phyloP scores from a whole-genome alignment of 2,888 invertebrate genomes.

The Unio delphinus region DNA sequence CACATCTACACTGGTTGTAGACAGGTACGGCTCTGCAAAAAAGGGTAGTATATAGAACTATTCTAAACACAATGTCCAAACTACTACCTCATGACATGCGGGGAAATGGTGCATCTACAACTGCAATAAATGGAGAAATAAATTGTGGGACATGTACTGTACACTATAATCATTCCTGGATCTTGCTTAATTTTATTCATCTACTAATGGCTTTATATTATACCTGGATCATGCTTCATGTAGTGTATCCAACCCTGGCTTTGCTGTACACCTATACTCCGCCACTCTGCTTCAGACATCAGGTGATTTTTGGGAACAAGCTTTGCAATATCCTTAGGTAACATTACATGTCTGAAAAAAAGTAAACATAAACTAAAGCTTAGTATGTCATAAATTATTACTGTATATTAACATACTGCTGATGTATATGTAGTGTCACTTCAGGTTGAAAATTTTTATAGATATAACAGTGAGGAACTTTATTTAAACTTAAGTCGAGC shows the following conservation, averaged over 20 bases:
- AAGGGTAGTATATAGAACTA: too few species aligned
- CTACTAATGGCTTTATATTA: not conserved
- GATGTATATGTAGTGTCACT: not conserved
- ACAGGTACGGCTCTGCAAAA: too few species aligned
- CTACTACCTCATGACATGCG: too few species aligned
- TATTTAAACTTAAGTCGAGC: not conserved
- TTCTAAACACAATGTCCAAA: too few species aligned
- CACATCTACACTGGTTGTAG: too few species aligned
- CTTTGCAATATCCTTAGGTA: conserved; percentile 93
- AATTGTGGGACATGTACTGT: too few species aligned
- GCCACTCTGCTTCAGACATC: conserved; percentile 95
- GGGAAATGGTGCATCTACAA: too few species aligned
- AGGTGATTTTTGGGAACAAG: conserved; percentile 92
- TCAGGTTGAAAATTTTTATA: not conserved
- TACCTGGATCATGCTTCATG: conserved; percentile 95
- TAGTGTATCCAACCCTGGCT: conserved; percentile 98
- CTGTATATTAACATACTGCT: not conserved
- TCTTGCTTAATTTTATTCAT: too few species aligned
- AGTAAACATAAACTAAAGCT: not conserved
- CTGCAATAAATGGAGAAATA: too few species aligned
- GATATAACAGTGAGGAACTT: not conserved
- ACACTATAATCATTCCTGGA: too few species aligned
- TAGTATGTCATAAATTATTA: not conserved
- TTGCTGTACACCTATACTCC: conserved; percentile 94
- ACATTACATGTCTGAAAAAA: conserved; percentile 88